A percentile compares a stretch with the other conserved stretches of the same genome.
phyloP scores from a whole-genome alignment of 2,888 invertebrate species.

The Minunthozetes semirufus region DNA sequence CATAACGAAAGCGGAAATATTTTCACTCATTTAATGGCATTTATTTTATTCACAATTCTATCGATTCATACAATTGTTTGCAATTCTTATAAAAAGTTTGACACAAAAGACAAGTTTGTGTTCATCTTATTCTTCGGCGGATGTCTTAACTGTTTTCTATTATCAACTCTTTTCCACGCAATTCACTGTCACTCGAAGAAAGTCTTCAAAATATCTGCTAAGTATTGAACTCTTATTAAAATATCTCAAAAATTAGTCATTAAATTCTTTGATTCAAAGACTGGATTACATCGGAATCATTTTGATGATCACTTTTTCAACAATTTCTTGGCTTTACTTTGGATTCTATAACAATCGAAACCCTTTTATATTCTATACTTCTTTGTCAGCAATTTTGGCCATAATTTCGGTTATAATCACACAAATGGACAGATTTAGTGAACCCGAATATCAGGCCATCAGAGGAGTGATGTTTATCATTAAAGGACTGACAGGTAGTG shows the following conservation, averaged over 20 bases:
- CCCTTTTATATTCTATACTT: neutral
- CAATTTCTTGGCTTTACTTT: conserved; percentile 99
- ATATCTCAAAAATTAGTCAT: neutral
- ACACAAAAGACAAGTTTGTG: conserved; percentile 68
- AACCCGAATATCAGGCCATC: neutral
- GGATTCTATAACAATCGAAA: conserved; percentile 62
- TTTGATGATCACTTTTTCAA: conserved; percentile 94
- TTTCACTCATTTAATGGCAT: conserved; percentile 86
- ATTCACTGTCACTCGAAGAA: conserved; percentile 96
- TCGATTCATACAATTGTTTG: neutral
- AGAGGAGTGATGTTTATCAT: neutral
- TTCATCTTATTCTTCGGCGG: conserved; percentile 94
- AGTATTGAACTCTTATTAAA: conserved; percentile 53
- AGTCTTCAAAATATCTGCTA: conserved; percentile 85
- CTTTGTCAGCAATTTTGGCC: neutral
- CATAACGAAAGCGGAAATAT: conserved; percentile 99
- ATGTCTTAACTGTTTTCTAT: conserved; percentile 90
- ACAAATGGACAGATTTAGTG: neutral
- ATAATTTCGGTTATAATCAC: conserved; percentile 4
- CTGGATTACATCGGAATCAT: conserved; percentile 99
- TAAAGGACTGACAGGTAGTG: neutral
- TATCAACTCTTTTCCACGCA: conserved; percentile 96
- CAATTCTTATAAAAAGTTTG: neutral
- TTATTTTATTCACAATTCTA: conserved; percentile 43
- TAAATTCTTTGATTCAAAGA: conserved; percentile 49